A percentile compares a stretch with the other conserved stretches of the same genome.
These are phyloP conservation scores for Araneus ventricosus DNA, from an alignment of 1,140 invertebrate genomes.

Conservation along the genomic window DNA sequence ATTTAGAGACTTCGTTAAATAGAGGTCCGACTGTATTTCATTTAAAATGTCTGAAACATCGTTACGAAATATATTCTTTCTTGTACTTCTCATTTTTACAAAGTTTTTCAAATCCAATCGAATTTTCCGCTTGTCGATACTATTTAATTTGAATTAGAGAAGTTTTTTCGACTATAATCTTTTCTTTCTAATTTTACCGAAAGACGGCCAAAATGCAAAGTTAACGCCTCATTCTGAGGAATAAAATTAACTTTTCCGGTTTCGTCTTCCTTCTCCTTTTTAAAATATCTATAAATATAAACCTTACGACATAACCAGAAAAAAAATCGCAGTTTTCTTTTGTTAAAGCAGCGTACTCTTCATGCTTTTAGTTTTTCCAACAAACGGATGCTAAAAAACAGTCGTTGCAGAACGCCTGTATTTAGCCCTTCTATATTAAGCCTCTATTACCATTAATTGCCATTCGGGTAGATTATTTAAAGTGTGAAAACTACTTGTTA, in stretches of 20 bases:
- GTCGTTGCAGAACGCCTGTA: not conserved
- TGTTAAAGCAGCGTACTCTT: not conserved
- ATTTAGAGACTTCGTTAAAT: too few species aligned
- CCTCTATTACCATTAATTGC: not conserved
- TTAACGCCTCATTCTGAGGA: not conserved
- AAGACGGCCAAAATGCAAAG: not conserved
- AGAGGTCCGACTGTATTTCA: too few species aligned
- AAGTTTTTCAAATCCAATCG: too few species aligned
- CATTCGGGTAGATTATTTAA: not conserved
- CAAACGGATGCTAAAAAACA: not conserved
- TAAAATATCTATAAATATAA: not conserved
- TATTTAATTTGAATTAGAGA: not conserved
- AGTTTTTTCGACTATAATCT: not conserved
- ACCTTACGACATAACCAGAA: not conserved
- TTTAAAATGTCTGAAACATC: too few species aligned
- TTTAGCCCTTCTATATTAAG: constrained; percentile 4
- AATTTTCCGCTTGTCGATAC: too few species aligned
- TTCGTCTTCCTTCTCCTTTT: not conserved
- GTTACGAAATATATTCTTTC: too few species aligned
- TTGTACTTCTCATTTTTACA: too few species aligned
- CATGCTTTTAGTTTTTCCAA: not conserved
- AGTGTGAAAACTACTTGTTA: not conserved
- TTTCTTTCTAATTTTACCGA: not conserved
- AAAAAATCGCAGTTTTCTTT: not conserved
- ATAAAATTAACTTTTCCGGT: not conserved